Base-by-base conservation (phyloP, 1,140 invertebrate species). In the Cylas formicarius region DNA sequence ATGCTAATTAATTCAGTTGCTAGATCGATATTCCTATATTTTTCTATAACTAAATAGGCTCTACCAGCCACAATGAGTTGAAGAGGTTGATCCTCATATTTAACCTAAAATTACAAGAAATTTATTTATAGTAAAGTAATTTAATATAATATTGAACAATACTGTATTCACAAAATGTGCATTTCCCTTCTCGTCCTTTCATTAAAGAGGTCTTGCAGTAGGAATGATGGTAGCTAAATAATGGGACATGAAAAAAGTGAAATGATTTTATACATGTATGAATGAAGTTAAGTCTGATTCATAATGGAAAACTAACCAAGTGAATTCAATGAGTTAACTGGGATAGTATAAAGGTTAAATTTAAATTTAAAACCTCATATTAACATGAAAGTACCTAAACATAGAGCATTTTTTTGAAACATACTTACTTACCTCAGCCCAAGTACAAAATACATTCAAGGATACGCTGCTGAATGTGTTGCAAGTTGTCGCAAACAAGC, bases 351-450 rank as follows among this genome's bases (percentile, higher is more conserved):
- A 39, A 42, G 27, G 21, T 7, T 17, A 9, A 36, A 24, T 19
- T n/a, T 40, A 16, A 7, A 19, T 41, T 24, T 42, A 4, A 20
- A 20, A 17, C 10, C n/a, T n/a, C n/a, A n/a, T n/a, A n/a, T n/a
- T n/a, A n/a, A n/a, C n/a, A n/a, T n/a, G n/a, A n/a, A n/a, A n/a
- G n/a, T n/a, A n/a, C n/a, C n/a, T n/a, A 16, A 42, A 35, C 14
- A 13, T 31, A 14, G 17, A 31, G n/a, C n/a, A n/a, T n/a, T n/a
- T n/a, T n/a, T n/a, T n/a, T n/a, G n/a, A n/a, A n/a, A n/a, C n/a
- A n/a, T n/a, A n/a, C n/a, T 21, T 42, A 45, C 41, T 50, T 52
- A 62, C 62, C 53, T 65, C 60, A 17, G 58, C 62, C 62, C 62
- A 65, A 18, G 31, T 27, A 48, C 51, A 53, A 34, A 53, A 65